These are phyloP conservation scores for Ichneumoninae sp. DNA, from an alignment of 2,888 invertebrate genomes.

Conservation along the genomic window DNA sequence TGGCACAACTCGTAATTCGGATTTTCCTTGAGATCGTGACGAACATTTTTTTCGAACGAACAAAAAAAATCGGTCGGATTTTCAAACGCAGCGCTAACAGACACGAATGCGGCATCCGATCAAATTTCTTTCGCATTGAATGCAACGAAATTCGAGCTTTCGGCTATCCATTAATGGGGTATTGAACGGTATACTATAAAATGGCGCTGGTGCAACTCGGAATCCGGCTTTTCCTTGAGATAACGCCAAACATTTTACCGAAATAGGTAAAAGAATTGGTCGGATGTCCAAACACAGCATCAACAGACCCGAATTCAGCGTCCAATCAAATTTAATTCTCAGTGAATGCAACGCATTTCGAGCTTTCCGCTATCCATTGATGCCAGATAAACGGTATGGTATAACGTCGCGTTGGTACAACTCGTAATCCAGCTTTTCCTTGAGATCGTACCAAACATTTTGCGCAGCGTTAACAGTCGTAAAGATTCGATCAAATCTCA, in stretches of 20 bases:
- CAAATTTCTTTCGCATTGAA: not conserved
- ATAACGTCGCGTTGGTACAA: not conserved
- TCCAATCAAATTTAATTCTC: too few relatives aligned
- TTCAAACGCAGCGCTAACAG: too few relatives aligned
- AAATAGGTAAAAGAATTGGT: not conserved
- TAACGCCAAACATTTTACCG: not conserved
- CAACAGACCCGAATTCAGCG: too few relatives aligned
- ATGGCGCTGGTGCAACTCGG: too few relatives aligned
- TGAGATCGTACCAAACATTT: not conserved
- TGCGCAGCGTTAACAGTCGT: too few relatives aligned
- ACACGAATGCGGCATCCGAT: too few relatives aligned
- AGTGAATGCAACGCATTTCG: not conserved
- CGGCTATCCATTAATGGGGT: not conserved
- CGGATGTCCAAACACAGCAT: too few relatives aligned
- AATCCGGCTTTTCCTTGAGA: conserved; percentile 6
- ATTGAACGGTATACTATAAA: not conserved
- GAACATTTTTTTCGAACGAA: too few relatives aligned
- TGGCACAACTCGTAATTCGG: not conserved
- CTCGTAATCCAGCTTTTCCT: not conserved
- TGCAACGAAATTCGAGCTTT: not conserved
- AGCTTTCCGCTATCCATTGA: not conserved
- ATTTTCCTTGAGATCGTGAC: conserved; percentile 9
- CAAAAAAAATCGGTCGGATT: too few relatives aligned
- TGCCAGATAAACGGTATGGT: not conserved
- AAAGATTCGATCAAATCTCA: too few relatives aligned